These are phyloP conservation scores for Oryzias dopingdopingensis DNA, from an alignment of 2,797 vertebrate species.

Conservation along the genomic window DNA sequence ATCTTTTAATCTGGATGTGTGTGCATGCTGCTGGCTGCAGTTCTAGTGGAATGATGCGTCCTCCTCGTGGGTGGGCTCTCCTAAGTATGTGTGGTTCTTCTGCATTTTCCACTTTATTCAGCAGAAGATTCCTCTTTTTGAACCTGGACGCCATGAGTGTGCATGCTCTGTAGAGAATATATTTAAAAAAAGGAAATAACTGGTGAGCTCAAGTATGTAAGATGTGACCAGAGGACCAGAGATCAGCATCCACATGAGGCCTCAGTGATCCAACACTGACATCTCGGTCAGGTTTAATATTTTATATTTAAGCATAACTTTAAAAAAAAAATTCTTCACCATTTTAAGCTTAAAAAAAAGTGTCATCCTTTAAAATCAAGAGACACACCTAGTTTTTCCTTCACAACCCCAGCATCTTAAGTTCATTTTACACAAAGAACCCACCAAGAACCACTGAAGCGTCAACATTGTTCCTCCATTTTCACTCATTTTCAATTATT, in stretches of 20 bases:
- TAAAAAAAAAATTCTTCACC: background rate
- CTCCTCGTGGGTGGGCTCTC: constrained; percentile 9
- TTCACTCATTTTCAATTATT: no score
- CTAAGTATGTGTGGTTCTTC: constrained; percentile 11
- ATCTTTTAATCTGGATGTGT: background rate
- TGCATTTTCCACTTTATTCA: background rate
- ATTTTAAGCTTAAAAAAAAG: background rate
- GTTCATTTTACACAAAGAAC: no score
- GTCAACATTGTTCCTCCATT: no score
- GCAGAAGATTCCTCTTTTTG: constrained; percentile 4
- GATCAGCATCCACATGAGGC: background rate
- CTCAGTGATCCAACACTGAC: background rate
- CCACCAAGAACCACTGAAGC: no score
- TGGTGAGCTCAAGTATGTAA: constrained; percentile 5
- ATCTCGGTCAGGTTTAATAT: background rate
- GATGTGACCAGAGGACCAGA: background rate
- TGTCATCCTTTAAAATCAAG: no score
- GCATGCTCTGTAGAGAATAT: constrained; percentile 6
- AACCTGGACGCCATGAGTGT: constrained; percentile 9
- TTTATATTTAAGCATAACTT: background rate
- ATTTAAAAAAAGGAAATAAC: constrained; percentile 12
- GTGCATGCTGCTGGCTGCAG: background rate
- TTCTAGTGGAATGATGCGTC: background rate
- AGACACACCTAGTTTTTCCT: no score
- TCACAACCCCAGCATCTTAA: no score